phyloP scores from a whole-genome alignment of 2,888 invertebrate species.

The Melipona beecheii region DNA sequence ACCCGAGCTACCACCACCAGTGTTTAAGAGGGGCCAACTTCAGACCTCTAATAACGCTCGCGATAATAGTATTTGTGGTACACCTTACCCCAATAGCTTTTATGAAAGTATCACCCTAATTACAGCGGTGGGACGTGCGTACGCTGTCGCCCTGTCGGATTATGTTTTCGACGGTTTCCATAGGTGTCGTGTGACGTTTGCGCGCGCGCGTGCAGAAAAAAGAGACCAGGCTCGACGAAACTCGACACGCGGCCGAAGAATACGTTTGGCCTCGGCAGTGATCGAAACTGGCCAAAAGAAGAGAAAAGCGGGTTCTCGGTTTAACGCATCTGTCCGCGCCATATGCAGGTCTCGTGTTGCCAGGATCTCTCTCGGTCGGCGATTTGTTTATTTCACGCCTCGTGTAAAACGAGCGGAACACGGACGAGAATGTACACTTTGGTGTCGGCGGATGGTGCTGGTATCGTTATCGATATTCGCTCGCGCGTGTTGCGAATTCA shows the following conservation, averaged over 20 bases:
- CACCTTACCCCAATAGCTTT: conserved; percentile 65
- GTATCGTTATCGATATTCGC: background rate
- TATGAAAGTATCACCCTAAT: conserved; percentile 71
- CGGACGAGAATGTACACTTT: too few species aligned
- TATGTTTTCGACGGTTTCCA: conserved; percentile 58
- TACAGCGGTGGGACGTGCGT: conserved; percentile 53
- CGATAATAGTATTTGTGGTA: conserved; percentile 68
- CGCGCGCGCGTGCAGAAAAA: conserved; percentile 7
- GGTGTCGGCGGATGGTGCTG: too few species aligned
- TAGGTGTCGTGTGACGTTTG: conserved; percentile 68
- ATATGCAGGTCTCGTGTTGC: conserved; percentile 66
- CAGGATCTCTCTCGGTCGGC: background rate
- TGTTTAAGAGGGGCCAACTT: conserved; percentile 41
- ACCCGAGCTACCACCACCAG: conserved; percentile 12
- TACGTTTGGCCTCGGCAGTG: conserved; percentile 52
- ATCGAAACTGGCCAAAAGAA: conserved; percentile 34
- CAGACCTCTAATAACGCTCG: conserved; percentile 50
- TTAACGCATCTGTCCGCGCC: conserved; percentile 65
- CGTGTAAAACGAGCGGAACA: conserved; percentile 7
- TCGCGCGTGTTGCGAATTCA: background rate
- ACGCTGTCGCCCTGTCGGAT: conserved; percentile 52
- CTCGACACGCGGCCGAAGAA: conserved; percentile 56
- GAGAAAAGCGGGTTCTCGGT: conserved; percentile 43
- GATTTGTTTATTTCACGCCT: conserved; percentile 30
- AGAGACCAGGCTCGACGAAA: conserved; percentile 53